Percentiles rank a stretch among this genome's conserved stretches.
Conservation (phyloP, 2,888 invertebrate genomes). For the Caenorhabditis doughertyi region DNA sequence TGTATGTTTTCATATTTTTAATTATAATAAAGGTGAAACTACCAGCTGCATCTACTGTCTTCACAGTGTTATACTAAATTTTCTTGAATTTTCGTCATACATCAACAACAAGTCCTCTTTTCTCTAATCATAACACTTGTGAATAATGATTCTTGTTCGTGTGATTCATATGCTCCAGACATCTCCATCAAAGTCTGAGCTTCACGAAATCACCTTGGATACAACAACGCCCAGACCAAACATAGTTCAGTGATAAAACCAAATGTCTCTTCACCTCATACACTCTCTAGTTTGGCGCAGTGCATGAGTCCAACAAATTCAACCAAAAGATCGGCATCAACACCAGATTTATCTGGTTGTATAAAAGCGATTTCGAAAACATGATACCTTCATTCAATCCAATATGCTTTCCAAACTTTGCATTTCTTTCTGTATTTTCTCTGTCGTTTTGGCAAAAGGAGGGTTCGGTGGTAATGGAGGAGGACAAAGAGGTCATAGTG, state of each 20-base stretch:
- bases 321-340: conserved; percentile 57
- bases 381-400: conserved; percentile 20
- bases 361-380: conserved; percentile 35
- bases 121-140: not conserved
- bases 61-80: not conserved
- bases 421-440: conserved; percentile 39
- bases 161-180: conserved; percentile 30
- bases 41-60: too few relatives aligned
- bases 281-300: conserved; percentile 36
- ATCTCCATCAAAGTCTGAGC: conserved; percentile 36
- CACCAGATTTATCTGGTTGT: conserved; percentile 44
- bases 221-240: conserved; percentile 1
- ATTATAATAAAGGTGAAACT: too few relatives aligned
- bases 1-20: too few relatives aligned
- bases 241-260: conserved; percentile 60
- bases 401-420: conserved; percentile 52
- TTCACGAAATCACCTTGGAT: not conserved
- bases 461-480: conserved; percentile 17
- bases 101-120: conserved; percentile 1
- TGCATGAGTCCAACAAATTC: conserved; percentile 43
- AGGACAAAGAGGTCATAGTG: conserved; percentile 27
- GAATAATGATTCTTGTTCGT: conserved; percentile 1
- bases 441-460: conserved; percentile 28
- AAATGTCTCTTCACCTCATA: conserved; percentile 13
- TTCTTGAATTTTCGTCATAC: not conserved